Evolutionary conservation across 1,140 invertebrate genomes (phyloP), one percentile per base, ranked within the genome.

Genomic region (Mesaphorura yosii): DNA sequence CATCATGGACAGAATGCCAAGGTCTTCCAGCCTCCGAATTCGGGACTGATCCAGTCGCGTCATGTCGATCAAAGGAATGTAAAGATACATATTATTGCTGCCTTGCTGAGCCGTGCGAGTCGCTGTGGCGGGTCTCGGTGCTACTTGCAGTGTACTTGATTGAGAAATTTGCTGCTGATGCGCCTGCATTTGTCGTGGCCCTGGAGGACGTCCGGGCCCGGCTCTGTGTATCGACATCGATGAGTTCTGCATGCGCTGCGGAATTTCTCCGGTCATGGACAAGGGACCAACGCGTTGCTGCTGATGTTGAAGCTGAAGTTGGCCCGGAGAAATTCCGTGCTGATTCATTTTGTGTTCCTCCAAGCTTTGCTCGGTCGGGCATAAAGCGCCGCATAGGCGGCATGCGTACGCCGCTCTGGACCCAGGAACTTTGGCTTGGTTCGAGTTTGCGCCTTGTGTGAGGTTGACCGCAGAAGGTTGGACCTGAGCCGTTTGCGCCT

Each of bases 41-140:
- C 42, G 53, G 1, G 15, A 22, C 2, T 27, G 12, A 31, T 53
- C 51, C 45, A 60, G 12, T 27, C 47, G 38, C 25, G 29, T 60
- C n/a, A 56, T 40, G 31, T 60, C 58, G 4, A 60, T 10, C 5
- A 60, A 20, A 1, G 58, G 58, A 46, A 60, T 60, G 31, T 37
- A 60, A 2, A 60, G 17, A 31, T 48, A 39, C 25, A 27, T 27
- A 6, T 25, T 10, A 7, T 27, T 19, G 23, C 23, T 46, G 22
- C 6, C 40, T 41, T 48, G 22, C 22, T 20, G 6, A 31, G 17
- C 17, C 38, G 55, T 23, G 10, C 15, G 5, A 37, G 28, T 27
- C 47, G 19, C 3, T 1, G 34, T 45, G 10, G 49, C 2, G 15
- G 28, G 28, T 20, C 37, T 15, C 15, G 47, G 38, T n/a, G n/a